phyloP scores from a whole-genome alignment of 1,140 invertebrate genomes.

The Drosophila prosaltans region DNA sequence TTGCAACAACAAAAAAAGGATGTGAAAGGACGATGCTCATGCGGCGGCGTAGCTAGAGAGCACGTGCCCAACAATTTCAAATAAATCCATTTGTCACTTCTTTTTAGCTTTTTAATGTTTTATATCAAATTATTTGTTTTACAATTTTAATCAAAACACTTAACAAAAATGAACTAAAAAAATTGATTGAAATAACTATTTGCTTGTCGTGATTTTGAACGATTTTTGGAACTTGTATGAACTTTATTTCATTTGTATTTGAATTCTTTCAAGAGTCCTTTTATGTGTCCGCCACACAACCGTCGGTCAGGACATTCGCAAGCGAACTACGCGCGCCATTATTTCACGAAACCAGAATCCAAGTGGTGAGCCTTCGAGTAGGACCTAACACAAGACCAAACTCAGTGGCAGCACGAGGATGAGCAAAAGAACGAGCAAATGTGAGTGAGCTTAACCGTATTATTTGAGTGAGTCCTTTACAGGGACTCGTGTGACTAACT shows the following conservation, averaged over 20 bases:
- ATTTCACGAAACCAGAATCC: slow-evolving; percentile 43
- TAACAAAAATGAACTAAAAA: not conserved
- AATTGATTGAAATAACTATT: not conserved
- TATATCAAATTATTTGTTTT: not conserved
- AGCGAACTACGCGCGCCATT: slow-evolving; percentile 63
- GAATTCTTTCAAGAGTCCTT: not conserved
- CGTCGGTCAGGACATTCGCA: slow-evolving; percentile 70
- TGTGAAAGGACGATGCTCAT: slow-evolving; percentile 6
- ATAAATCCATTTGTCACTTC: slow-evolving; percentile 6
- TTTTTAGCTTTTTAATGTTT: not conserved
- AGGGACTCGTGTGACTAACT: not conserved
- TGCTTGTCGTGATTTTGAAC: not conserved
- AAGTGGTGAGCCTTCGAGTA: slow-evolving; percentile 34
- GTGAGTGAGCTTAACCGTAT: not conserved
- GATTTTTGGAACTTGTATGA: not conserved
- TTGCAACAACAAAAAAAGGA: not conserved
- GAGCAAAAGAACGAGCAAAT: not conserved
- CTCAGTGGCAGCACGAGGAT: not conserved
- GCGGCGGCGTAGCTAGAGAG: not conserved
- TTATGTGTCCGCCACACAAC: slow-evolving; percentile 54
- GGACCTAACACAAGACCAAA: slow-evolving; percentile 49
- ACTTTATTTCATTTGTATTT: not conserved
- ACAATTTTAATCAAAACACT: not conserved
- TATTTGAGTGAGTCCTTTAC: slow-evolving; percentile 12
- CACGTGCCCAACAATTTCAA: slow-evolving; percentile 1